Percentiles rank a stretch among this genome's conserved stretches.
Evolutionary conservation across 2,888 invertebrate species (phyloP).

Genomic region (Tetrapedia diversipes): DNA sequence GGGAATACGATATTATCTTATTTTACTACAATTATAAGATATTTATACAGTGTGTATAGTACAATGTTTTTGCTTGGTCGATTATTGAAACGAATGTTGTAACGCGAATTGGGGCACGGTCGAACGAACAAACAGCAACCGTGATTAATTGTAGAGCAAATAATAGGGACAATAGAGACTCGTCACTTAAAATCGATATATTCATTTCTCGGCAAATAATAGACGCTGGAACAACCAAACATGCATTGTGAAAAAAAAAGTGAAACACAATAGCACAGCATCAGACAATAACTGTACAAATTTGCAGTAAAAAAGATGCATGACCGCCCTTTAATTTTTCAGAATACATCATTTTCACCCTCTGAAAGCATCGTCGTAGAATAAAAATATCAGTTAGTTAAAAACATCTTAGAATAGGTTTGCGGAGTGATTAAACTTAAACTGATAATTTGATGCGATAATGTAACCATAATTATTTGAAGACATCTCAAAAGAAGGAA

Average conservation of each 20-base stretch:
- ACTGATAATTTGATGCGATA: no score
- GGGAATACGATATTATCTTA: background rate
- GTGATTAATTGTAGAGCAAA: background rate
- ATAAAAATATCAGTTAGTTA: no score
- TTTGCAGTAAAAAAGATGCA: no score
- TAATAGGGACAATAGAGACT: background rate
- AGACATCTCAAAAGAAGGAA: no score
- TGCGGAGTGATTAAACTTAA: no score
- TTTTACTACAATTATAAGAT: background rate
- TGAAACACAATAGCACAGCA: no score
- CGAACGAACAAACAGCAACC: background rate
- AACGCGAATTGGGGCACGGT: background rate
- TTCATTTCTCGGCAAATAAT: background rate
- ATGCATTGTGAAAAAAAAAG: background rate
- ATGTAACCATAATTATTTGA: no score
- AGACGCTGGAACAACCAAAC: background rate
- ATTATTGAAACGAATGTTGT: slow-evolving; percentile 7
- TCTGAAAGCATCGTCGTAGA: no score
- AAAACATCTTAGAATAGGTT: no score
- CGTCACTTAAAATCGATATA: background rate
- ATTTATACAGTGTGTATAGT: background rate
- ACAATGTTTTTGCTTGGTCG: background rate
- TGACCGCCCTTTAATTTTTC: no score
- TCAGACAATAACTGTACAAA: no score
- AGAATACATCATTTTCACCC: no score